A percentile compares a stretch with the other conserved stretches of the same genome.
phyloP scores from a whole-genome alignment of 2,888 invertebrate genomes.

The Lagria hirta region DNA sequence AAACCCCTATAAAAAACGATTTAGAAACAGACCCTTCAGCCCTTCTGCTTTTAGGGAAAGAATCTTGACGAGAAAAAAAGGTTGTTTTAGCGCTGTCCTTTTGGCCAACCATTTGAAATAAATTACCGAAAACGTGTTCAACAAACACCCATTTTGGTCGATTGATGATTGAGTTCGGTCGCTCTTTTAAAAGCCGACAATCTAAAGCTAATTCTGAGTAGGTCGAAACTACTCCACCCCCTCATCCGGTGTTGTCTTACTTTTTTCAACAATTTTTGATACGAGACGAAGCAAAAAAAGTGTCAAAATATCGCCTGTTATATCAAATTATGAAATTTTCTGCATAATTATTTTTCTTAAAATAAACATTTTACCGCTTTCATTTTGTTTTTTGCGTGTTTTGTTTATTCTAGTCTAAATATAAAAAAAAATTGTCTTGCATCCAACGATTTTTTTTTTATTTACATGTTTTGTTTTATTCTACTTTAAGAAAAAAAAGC shows the following conservation, averaged over 20 bases:
- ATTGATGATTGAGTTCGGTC: conserved; percentile 16
- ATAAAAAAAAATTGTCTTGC: too few relatives aligned
- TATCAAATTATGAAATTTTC: too few relatives aligned
- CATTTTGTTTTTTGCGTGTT: too few relatives aligned
- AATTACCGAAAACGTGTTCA: conserved; percentile 14
- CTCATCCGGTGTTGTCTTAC: conserved; percentile 10
- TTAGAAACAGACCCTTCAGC: background rate
- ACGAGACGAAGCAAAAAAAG: too few relatives aligned
- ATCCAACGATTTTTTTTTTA: too few relatives aligned
- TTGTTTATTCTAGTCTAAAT: too few relatives aligned
- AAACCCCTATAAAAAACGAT: background rate
- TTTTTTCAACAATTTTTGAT: background rate
- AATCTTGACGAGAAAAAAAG: too few relatives aligned
- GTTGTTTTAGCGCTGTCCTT: conserved; percentile 9
- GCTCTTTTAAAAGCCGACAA: conserved; percentile 11
- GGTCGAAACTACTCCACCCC: conserved; percentile 5
- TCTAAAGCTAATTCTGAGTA: conserved; percentile 13
- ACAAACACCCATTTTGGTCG: conserved; percentile 13
- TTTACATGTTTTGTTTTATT: too few relatives aligned
- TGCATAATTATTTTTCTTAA: too few relatives aligned
- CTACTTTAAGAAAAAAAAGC: too few relatives aligned
- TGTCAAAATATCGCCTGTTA: too few relatives aligned
- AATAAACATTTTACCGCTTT: too few relatives aligned
- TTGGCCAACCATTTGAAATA: conserved; percentile 12
- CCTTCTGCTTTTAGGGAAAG: background rate